Evolutionary conservation across 1,140 invertebrate species (phyloP).

Genomic region (Hyles vespertilio): DNA sequence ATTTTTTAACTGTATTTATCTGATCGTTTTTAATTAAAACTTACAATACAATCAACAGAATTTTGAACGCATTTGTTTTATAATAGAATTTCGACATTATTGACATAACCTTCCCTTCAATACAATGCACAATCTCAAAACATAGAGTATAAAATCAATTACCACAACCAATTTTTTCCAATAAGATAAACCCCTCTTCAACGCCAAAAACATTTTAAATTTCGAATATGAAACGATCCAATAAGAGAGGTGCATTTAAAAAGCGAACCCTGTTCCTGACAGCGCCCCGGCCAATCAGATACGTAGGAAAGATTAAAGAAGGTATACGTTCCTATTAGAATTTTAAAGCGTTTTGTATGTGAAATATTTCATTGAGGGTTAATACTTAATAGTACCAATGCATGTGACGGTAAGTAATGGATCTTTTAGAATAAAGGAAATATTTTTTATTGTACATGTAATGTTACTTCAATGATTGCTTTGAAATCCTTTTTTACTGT

Average conservation of each 20-base stretch:
- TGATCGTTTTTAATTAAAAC: too few species aligned
- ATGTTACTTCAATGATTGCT: too few species aligned
- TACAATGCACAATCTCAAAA: neutral
- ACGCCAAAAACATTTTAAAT: conserved; percentile 37
- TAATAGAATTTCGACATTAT: too few species aligned
- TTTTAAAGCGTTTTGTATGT: conserved; percentile 50
- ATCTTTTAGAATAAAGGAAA: too few species aligned
- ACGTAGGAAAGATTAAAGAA: conserved; percentile 49
- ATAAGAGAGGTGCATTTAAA: conserved; percentile 55
- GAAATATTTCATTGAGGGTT: conserved; percentile 2
- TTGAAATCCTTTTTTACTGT: too few species aligned
- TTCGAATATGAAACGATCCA: conserved; percentile 43
- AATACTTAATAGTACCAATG: neutral
- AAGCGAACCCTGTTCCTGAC: conserved; percentile 56
- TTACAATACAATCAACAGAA: too few species aligned
- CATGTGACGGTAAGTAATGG: neutral
- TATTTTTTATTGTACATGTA: too few species aligned
- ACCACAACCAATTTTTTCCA: conserved; percentile 35
- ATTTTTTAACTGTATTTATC: too few species aligned
- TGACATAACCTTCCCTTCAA: too few species aligned
- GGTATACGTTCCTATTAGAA: conserved; percentile 48
- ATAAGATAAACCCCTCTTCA: conserved; percentile 32
- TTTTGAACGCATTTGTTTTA: too few species aligned
- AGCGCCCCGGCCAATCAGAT: conserved; percentile 60
- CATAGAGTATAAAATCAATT: conserved; percentile 31